Evolutionary conservation across 1,140 invertebrate genomes (phyloP), one percentile per base, ranked within the genome.

Genomic region (Drosophila ohnishii): DNA sequence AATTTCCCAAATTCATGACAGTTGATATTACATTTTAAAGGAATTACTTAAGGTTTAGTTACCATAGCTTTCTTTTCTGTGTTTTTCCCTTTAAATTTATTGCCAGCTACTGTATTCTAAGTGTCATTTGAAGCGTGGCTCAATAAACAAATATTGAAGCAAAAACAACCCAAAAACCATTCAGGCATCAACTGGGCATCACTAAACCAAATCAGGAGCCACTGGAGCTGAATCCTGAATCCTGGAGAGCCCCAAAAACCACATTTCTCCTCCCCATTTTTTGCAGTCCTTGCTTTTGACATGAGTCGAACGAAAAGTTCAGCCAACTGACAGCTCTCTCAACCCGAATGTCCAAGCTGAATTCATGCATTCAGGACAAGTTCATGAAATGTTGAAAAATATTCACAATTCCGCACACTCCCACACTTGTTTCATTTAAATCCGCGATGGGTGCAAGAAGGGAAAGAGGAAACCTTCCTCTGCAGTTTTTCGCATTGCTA

Each of bases 61-160:
- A 5, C 44, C 25, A 25, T 25, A 14, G 6, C 7, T 9, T 14
- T 16, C 5, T 30, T 16, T 16, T 4, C 13, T 10, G 5, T 19
- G 35, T 48, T 5, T 28, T 28, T 0, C 5, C 25, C 5, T 28
- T 28, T 11, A 28, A 16, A 42, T 63, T 35, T 25, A 37, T 53
- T 42, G 50, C 34, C 39, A 37, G 39, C 39, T 32, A 44, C 22
- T 45, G 30, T 47, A 40, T 28, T 35, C 65, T 57, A 53, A 63
- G 28, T 61, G 73, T 63, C 59, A 74, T 42, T 75, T 75, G 66
- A 72, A 75, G 78, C 70, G 70, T 75, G 62, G 55, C 66, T 82
- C 78, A 67, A 79, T 79, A 69, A 77, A 60, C 75, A 87, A 87
- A 86, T 87, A 88, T 83, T 77, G 75, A 76, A 71, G 55, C 48